Conservation (phyloP, 2,888 invertebrate genomes). For the Miltochrista miniata region DNA sequence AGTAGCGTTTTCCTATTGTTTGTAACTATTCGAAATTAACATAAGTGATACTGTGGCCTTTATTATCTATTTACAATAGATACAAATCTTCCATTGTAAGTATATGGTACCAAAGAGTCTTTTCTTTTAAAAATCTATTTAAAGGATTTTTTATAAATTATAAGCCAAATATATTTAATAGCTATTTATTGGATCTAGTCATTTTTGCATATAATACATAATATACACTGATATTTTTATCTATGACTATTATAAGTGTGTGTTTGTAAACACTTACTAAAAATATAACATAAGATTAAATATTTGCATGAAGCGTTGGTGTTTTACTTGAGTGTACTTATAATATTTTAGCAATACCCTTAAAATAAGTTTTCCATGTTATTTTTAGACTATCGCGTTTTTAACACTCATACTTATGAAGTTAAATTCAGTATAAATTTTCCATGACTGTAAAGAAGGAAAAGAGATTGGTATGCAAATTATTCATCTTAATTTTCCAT, state of each 20-base stretch:
- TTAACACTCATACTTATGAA: too few species aligned
- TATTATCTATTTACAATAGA: constrained; percentile 51
- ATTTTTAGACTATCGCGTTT: too few species aligned
- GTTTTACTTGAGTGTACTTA: not conserved
- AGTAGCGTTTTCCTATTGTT: constrained; percentile 26
- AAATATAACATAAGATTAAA: constrained; percentile 26
- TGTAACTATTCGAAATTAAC: constrained; percentile 37
- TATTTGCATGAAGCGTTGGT: constrained; percentile 10
- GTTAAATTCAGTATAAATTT: too few species aligned
- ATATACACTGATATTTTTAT: constrained; percentile 6
- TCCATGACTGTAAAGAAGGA: too few species aligned
- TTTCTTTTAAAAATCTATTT: constrained; percentile 17
- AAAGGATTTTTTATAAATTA: constrained; percentile 13
- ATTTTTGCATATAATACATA: constrained; percentile 2
- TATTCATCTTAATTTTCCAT: too few species aligned
- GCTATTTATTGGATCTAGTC: constrained; percentile 15
- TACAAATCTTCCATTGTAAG: constrained; percentile 64
- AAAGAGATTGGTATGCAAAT: too few species aligned
- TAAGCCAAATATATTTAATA: constrained; percentile 13
- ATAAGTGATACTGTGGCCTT: constrained; percentile 77
- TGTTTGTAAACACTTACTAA: constrained; percentile 20
- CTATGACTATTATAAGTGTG: constrained; percentile 2
- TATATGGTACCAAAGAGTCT: constrained; percentile 18
- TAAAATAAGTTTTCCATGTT: too few species aligned
- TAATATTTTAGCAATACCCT: not conserved